Evolutionary conservation across 2,888 invertebrate genomes (phyloP).

Genomic region (Syrista parreyssii): DNA sequence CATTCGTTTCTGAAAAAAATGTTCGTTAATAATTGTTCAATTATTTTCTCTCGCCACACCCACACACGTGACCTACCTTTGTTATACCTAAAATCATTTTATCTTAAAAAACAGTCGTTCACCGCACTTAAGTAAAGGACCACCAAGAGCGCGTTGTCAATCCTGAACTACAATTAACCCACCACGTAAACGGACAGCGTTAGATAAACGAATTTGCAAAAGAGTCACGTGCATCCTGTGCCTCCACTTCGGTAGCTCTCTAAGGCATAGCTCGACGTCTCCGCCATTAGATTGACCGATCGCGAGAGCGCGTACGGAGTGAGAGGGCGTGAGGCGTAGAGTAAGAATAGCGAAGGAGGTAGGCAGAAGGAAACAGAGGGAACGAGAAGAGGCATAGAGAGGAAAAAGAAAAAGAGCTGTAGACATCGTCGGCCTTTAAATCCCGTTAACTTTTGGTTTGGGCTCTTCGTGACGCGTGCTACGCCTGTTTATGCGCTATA

Average conservation of each 20-base stretch:
- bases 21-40: background rate
- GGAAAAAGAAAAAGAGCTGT: conserved; percentile 24
- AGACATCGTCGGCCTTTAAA: conserved; percentile 54
- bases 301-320: conserved; percentile 15
- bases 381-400: conserved; percentile 13
- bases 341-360: conserved; percentile 21
- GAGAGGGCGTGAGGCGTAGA: conserved; percentile 22
- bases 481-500: conserved; percentile 41
- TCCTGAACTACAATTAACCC: background rate
- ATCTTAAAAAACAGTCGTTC: background rate
- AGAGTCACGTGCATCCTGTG: conserved; percentile 60
- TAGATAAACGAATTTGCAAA: conserved; percentile 47
- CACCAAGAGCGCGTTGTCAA: background rate
- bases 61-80: background rate
- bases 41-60: no score
- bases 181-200: background rate
- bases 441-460: conserved; percentile 49
- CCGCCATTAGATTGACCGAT: conserved; percentile 38
- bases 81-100: background rate
- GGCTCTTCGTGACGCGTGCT: conserved; percentile 39
- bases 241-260: conserved; percentile 34
- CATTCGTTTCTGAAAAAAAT: no score
- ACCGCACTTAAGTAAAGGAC: background rate
- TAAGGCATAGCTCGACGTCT: conserved; percentile 35
- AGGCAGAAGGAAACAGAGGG: conserved; percentile 6